These are phyloP conservation scores for Craniophora ligustri DNA, from an alignment of 2,888 invertebrate genomes.

Conservation along the genomic window DNA sequence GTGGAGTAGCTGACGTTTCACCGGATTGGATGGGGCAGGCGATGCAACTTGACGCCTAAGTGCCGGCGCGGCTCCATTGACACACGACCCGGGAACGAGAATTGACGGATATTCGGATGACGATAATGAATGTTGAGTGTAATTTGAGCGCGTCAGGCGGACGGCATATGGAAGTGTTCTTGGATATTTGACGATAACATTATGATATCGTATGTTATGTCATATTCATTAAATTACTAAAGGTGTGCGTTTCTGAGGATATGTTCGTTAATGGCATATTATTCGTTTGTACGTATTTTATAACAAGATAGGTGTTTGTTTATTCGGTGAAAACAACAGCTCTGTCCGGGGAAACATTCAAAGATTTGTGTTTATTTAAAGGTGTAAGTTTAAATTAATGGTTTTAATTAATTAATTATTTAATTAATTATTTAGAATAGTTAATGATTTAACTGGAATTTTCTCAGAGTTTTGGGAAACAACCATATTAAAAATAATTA, in stretches of 20 bases:
- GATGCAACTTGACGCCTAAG: constrained; percentile 56
- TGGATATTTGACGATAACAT: constrained; percentile 8
- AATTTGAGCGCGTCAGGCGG: constrained; percentile 19
- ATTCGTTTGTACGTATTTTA: no score
- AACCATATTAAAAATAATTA: no score
- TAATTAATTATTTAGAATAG: no score
- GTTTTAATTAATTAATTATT: no score
- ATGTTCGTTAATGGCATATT: background rate
- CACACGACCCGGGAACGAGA: constrained; percentile 18
- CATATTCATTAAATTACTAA: background rate
- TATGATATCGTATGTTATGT: background rate
- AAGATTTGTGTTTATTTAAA: no score
- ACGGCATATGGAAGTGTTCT: background rate
- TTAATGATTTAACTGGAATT: no score
- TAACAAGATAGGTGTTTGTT: no score
- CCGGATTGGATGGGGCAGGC: constrained; percentile 56
- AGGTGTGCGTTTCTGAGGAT: background rate
- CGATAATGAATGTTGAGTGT: constrained; percentile 22
- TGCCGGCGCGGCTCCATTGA: constrained; percentile 30
- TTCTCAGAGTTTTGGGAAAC: no score
- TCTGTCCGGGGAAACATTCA: no score
- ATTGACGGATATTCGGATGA: constrained; percentile 15
- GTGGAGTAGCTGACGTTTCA: constrained; percentile 54
- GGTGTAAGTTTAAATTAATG: no score
- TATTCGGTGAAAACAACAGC: no score